Evolutionary conservation across 2,113 vertebrate species (phyloP).

Genomic region (Anser brachyrhynchus): DNA sequence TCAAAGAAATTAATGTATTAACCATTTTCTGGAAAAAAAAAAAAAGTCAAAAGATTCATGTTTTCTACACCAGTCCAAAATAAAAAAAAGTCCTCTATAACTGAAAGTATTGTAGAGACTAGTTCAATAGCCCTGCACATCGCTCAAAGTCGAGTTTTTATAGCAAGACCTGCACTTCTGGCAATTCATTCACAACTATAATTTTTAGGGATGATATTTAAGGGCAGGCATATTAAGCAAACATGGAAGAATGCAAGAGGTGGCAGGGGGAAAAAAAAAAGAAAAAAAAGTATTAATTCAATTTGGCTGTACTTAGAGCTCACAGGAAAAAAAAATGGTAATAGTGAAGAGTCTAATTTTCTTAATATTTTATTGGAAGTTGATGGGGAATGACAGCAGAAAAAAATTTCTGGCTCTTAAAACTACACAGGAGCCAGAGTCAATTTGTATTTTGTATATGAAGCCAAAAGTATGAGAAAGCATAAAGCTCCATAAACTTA

Average conservation of each 20-base stretch:
- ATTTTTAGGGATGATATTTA: neutral
- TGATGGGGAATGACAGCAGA: neutral
- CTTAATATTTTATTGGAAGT: neutral
- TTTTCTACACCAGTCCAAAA: neutral
- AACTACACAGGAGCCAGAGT: neutral
- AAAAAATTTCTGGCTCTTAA: neutral
- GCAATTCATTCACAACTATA: neutral
- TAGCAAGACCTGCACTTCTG: rapidly evolving
- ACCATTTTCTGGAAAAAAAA: neutral
- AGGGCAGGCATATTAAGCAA: neutral
- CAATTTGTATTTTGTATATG: neutral
- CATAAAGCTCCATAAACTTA: neutral
- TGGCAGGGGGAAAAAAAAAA: neutral
- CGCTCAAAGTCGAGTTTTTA: neutral
- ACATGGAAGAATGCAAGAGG: neutral
- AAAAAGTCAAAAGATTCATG: neutral
- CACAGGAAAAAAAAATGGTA: neutral
- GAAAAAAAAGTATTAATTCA: neutral
- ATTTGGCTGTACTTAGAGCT: neutral
- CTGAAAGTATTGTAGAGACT: neutral
- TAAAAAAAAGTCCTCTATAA: rapidly evolving
- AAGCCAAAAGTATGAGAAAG: neutral
- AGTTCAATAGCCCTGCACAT: neutral
- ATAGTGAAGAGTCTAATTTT: neutral
- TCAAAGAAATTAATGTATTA: neutral